These are phyloP conservation scores for Thunnus albacares DNA, from an alignment of 2,797 vertebrate genomes.

Conservation along the genomic window DNA sequence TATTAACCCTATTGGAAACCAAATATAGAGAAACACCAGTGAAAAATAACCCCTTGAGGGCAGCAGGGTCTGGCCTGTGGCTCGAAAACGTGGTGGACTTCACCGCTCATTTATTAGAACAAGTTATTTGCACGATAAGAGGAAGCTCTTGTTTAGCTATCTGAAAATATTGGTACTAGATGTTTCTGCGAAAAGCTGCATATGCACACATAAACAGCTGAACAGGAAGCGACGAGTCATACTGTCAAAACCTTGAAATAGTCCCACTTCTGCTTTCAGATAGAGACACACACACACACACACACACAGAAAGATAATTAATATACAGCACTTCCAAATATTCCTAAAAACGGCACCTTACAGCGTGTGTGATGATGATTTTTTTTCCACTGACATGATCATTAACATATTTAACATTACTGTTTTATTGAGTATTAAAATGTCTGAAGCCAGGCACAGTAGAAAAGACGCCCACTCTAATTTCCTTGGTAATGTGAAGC, in stretches of 20 bases:
- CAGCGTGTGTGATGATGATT: not conserved
- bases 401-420: not conserved
- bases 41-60: not conserved
- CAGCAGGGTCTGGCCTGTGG: not conserved
- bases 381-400: not conserved
- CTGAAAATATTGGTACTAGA: constrained; percentile 62
- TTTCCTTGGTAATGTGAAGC: constrained; percentile 43
- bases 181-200: constrained; percentile 75
- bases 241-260: constrained; percentile 74
- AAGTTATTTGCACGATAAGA: constrained; percentile 29
- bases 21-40: not conserved
- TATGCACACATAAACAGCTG: constrained; percentile 78
- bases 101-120: constrained; percentile 11
- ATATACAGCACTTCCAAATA: constrained; percentile 24
- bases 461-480: constrained; percentile 36
- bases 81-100: not conserved
- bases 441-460: not conserved
- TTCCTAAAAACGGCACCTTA: not conserved
- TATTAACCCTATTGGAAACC: not conserved
- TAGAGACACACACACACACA: not conserved
- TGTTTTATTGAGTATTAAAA: not conserved
- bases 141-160: constrained; percentile 55
- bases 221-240: constrained; percentile 86
- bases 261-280: constrained; percentile 78
- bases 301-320: not conserved